Evolutionary conservation across 1,140 invertebrate genomes (phyloP).

Genomic region (Ditylenchus dipsaci): DNA sequence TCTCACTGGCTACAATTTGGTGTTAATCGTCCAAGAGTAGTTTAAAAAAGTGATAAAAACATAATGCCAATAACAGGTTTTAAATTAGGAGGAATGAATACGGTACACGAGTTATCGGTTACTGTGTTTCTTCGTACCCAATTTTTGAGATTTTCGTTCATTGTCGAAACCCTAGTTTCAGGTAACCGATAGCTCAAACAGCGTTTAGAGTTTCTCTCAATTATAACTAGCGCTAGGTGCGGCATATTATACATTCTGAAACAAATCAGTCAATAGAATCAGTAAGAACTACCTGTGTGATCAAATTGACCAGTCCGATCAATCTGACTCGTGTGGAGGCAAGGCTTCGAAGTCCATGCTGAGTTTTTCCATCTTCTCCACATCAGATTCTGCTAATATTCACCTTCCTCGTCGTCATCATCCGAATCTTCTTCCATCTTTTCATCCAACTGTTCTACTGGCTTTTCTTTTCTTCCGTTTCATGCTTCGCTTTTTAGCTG

Average conservation of each 20-base stretch:
- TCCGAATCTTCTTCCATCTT: conserved; percentile 19
- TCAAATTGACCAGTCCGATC: conserved; percentile 32
- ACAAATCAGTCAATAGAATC: neutral
- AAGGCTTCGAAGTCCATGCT: conserved; percentile 45
- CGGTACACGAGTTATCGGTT: too few relatives aligned
- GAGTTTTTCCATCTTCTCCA: conserved; percentile 41
- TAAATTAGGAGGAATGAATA: too few relatives aligned
- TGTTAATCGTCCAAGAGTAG: too few relatives aligned
- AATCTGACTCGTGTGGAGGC: conserved; percentile 35
- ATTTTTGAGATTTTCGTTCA: too few relatives aligned
- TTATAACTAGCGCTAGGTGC: too few relatives aligned
- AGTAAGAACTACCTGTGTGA: conserved; percentile 32
- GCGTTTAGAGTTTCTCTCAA: too few relatives aligned
- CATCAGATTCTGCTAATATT: conserved; percentile 10
- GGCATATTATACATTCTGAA: neutral
- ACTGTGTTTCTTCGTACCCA: too few relatives aligned
- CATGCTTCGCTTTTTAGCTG: neutral
- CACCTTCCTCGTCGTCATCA: conserved; percentile 15
- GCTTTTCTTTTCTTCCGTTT: neutral
- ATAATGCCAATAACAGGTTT: too few relatives aligned
- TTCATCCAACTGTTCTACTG: conserved; percentile 17
- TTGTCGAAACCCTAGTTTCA: too few relatives aligned
- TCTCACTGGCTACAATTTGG: too few relatives aligned
- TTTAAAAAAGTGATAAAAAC: too few relatives aligned
- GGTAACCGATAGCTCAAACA: too few relatives aligned